Percentiles rank a stretch among this genome's conserved stretches.
These are phyloP conservation scores for Cartodere bifasciata DNA, from an alignment of 2,888 invertebrate genomes.

Conservation along the genomic window DNA sequence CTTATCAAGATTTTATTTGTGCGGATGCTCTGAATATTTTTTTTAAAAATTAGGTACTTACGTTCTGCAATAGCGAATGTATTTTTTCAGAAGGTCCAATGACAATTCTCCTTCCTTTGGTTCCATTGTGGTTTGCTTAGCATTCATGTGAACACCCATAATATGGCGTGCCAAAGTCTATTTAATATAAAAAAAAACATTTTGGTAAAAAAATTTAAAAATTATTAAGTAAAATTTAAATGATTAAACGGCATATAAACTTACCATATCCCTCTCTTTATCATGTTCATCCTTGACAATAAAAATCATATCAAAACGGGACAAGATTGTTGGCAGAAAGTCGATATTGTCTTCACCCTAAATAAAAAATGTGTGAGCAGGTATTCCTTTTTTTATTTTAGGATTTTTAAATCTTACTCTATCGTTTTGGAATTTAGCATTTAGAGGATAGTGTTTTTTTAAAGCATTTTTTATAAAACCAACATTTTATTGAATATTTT, in stretches of 20 bases:
- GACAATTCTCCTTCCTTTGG: slow-evolving; percentile 72
- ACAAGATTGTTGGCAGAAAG: slow-evolving; percentile 99
- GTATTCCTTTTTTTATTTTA: slow-evolving; percentile 3
- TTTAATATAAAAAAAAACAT: slow-evolving; percentile 15
- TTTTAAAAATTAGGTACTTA: slow-evolving; percentile 35
- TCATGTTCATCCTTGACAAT: slow-evolving; percentile 97
- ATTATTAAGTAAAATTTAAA: too few species aligned
- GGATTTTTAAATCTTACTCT: too few species aligned
- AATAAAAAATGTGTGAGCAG: too few species aligned
- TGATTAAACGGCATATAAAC: slow-evolving; percentile 25
- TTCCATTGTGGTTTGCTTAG: slow-evolving; percentile 46
- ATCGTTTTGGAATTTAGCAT: too few species aligned
- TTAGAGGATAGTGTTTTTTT: too few species aligned
- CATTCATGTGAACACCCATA: slow-evolving; percentile 88
- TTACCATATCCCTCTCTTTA: slow-evolving; percentile 72
- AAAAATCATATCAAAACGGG: slow-evolving; percentile 99
- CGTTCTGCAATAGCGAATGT: slow-evolving; percentile 78
- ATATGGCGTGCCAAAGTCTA: slow-evolving; percentile 90
- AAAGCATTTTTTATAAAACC: too few species aligned
- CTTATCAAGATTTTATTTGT: too few species aligned
- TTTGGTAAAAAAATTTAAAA: too few species aligned
- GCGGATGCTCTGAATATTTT: too few species aligned
- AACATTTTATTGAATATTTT: too few species aligned
- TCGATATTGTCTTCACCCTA: slow-evolving; percentile 93
- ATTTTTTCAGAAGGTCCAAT: slow-evolving; percentile 76